Conservation (phyloP, 2,113 vertebrate species). For the Carassius carassius region DNA sequence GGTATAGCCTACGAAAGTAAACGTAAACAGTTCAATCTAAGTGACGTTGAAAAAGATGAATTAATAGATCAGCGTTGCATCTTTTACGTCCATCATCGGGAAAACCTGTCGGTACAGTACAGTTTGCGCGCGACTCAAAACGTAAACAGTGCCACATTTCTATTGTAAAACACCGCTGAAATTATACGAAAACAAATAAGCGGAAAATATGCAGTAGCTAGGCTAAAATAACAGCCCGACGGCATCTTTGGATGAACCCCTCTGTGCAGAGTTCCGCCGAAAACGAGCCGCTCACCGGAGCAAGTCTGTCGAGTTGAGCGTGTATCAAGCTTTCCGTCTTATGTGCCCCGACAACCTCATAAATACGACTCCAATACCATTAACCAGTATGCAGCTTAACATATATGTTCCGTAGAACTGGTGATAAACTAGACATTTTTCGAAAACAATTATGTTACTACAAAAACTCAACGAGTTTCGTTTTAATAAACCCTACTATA, state of each 20-base stretch:
- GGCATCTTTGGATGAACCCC: neutral
- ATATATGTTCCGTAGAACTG: neutral
- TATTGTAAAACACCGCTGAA: neutral
- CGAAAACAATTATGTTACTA: neutral
- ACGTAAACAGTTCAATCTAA: neutral
- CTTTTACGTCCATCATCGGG: neutral
- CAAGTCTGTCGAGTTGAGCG: neutral
- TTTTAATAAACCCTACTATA: neutral
- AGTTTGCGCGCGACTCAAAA: neutral
- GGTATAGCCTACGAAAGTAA: neutral
- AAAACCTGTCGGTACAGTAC: neutral
- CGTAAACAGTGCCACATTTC: neutral
- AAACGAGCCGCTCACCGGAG: neutral
- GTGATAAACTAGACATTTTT: too few relatives aligned
- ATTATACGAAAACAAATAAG: neutral
- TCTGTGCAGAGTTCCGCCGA: neutral
- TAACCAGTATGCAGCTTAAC: neutral
- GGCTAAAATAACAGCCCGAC: conserved; percentile 5
- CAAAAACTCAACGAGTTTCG: neutral
- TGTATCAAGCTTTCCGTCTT: neutral
- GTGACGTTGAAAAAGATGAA: neutral
- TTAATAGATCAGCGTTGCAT: neutral
- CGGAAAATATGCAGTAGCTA: conserved; percentile 15
- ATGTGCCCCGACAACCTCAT: neutral
- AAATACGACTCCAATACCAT: neutral